Evolutionary conservation across 1,140 invertebrate species (phyloP).

Genomic region (Ridgeia piscesae): DNA sequence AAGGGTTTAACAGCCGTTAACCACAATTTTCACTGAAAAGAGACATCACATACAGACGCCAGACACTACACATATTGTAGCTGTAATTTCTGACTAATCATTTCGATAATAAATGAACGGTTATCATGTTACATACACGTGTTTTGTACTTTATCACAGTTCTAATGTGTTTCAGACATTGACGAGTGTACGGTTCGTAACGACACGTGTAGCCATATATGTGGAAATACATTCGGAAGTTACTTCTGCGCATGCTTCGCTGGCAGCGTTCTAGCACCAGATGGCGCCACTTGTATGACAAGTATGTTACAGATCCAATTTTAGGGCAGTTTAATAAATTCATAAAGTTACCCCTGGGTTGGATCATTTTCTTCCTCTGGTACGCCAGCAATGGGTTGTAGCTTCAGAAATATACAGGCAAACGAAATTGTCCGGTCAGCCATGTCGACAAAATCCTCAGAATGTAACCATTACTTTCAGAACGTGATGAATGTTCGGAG

Average conservation of each 20-base stretch:
- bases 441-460: too few species aligned
- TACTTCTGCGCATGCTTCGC: neutral
- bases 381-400: too few species aligned
- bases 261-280: neutral
- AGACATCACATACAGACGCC: neutral
- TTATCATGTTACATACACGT: neutral
- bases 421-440: too few species aligned
- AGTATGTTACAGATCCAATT: neutral
- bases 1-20: too few species aligned
- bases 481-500: too few species aligned
- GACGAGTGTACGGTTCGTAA: neutral
- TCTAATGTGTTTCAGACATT: neutral
- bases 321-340: too few species aligned
- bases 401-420: too few species aligned
- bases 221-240: neutral
- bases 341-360: too few species aligned
- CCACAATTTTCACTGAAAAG: too few species aligned
- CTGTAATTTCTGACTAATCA: neutral
- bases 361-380: too few species aligned
- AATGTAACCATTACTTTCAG: too few species aligned
- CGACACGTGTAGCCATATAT: neutral
- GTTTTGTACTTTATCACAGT: neutral
- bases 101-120: neutral
- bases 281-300: neutral
- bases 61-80: neutral